Percentiles rank a stretch among this genome's conserved stretches.
These are phyloP conservation scores for Phylloscopus collybita DNA, from an alignment of 2,797 vertebrate species.

Conservation along the genomic window DNA sequence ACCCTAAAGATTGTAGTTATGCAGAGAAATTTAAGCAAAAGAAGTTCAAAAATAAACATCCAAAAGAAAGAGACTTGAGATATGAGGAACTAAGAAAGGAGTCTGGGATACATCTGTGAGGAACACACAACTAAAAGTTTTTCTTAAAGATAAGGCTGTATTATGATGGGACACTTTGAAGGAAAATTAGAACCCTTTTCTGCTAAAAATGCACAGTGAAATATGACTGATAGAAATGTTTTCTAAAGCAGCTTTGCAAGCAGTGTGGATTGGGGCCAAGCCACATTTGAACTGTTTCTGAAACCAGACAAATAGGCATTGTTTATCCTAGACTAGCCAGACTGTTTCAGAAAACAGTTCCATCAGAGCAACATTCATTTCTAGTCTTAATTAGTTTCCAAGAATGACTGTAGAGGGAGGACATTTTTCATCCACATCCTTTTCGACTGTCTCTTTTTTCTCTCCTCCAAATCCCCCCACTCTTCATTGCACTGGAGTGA, in stretches of 20 bases:
- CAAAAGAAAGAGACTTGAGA: not conserved
- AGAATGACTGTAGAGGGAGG: not conserved
- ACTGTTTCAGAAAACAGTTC: slow-evolving; percentile 18
- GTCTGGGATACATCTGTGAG: not conserved
- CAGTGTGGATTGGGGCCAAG: slow-evolving; percentile 23
- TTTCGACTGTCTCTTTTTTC: slow-evolving; percentile 5
- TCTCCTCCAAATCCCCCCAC: not conserved
- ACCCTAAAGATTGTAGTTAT: not conserved
- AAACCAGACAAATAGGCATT: slow-evolving; percentile 43
- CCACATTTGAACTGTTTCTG: slow-evolving; percentile 40
- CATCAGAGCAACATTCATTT: not conserved
- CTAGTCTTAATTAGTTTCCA: slow-evolving; percentile 24
- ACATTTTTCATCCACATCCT: not conserved
- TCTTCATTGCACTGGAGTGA: not conserved
- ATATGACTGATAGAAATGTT: not conserved
- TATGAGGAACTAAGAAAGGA: not conserved
- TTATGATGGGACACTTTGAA: not conserved
- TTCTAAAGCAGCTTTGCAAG: not conserved
- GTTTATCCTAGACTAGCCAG: slow-evolving; percentile 51
- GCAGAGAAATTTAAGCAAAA: not conserved
- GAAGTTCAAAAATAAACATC: not conserved
- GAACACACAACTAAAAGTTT: not conserved
- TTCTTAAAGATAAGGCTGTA: not conserved
- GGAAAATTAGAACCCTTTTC: not conserved
- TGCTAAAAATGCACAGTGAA: not conserved